phyloP scores from a whole-genome alignment of 1,140 invertebrate genomes.

The Linepithema humile region DNA sequence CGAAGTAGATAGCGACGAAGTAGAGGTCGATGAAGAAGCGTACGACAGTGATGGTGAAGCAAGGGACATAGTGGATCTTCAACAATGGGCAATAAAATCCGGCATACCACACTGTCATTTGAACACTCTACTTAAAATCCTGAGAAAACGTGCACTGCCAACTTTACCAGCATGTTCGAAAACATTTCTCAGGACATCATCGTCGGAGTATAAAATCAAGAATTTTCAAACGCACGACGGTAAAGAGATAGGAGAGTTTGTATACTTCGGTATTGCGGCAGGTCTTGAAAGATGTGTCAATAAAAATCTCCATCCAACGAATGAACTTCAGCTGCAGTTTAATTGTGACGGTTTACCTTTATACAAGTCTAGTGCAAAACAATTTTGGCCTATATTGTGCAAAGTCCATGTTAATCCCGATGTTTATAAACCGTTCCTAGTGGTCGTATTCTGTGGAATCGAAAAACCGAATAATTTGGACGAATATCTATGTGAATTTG shows the following conservation, averaged over 20 bases:
- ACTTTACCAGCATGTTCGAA: not conserved
- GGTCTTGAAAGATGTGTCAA: not conserved
- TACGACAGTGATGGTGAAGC: no score
- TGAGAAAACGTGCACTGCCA: not conserved
- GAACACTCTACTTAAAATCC: not conserved
- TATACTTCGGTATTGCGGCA: not conserved
- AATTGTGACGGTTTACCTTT: constrained; percentile 1
- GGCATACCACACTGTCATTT: not conserved
- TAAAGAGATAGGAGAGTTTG: not conserved
- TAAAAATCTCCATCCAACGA: not conserved
- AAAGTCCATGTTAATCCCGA: not conserved
- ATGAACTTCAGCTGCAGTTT: not conserved
- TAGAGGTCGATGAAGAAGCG: no score
- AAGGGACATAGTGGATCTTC: not conserved
- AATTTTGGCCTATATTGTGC: not conserved
- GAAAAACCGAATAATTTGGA: not conserved
- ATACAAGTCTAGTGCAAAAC: not conserved
- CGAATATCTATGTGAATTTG: not conserved
- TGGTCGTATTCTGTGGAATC: not conserved
- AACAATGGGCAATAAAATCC: not conserved
- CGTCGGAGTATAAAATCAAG: not conserved
- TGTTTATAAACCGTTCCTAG: not conserved
- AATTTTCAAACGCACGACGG: not conserved
- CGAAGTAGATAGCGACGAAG: no score
- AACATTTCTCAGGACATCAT: not conserved